These are phyloP conservation scores for Dunckerocampus dactyliophorus DNA, from an alignment of 2,113 vertebrate species.

Conservation along the genomic window DNA sequence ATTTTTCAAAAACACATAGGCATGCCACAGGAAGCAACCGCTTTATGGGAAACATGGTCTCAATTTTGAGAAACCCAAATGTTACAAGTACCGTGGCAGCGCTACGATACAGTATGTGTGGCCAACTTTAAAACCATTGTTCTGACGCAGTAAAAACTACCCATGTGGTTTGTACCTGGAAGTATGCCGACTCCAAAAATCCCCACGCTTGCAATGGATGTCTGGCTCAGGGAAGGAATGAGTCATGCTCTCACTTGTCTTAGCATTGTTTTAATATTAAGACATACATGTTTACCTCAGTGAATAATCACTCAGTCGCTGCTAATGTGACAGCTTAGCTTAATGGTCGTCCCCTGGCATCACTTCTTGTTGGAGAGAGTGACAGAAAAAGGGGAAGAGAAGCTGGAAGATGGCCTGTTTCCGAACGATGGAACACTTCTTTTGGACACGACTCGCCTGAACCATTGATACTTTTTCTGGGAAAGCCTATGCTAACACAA, in stretches of 20 bases:
- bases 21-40: slow-evolving; percentile 39
- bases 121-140: slow-evolving; percentile 42
- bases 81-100: slow-evolving; percentile 46
- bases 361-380: background rate
- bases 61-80: slow-evolving; percentile 45
- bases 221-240: slow-evolving; percentile 32
- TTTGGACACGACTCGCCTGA: background rate
- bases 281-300: slow-evolving; percentile 19
- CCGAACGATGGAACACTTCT: background rate
- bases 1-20: slow-evolving; percentile 25
- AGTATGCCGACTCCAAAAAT: slow-evolving; percentile 18
- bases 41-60: slow-evolving; percentile 53
- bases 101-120: slow-evolving; percentile 47
- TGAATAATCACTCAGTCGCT: slow-evolving; percentile 14
- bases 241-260: slow-evolving; percentile 25
- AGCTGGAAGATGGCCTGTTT: background rate
- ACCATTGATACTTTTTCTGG: slow-evolving; percentile 1
- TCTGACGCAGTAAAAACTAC: slow-evolving; percentile 32
- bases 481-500: slow-evolving; percentile 1
- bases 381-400: background rate
- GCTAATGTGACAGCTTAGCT: slow-evolving; percentile 3
- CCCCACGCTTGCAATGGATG: slow-evolving; percentile 3
- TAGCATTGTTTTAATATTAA: slow-evolving; percentile 7
- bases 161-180: slow-evolving; percentile 38
- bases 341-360: background rate